Evolutionary conservation across 1,140 invertebrate species (phyloP).

Genomic region (Bombus difficillimus): DNA sequence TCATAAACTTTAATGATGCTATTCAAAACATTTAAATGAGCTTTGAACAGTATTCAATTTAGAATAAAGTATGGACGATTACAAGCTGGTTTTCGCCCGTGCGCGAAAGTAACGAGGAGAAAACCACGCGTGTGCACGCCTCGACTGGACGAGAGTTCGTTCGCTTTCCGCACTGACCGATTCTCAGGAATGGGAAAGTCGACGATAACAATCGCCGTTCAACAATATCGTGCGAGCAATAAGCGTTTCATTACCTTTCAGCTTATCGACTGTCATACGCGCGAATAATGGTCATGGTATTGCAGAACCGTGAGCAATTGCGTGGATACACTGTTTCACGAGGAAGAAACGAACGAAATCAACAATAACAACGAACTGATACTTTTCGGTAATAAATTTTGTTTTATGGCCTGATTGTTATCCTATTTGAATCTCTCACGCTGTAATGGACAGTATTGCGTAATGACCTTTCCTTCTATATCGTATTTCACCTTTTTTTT

Average conservation of each 20-base stretch:
- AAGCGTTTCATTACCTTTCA: conserved; percentile 30
- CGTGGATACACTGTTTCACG: not conserved
- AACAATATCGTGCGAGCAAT: conserved; percentile 41
- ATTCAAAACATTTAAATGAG: too few relatives aligned
- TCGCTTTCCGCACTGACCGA: conserved; percentile 40
- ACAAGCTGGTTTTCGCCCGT: not conserved
- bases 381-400: conserved; percentile 31
- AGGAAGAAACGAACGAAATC: not conserved
- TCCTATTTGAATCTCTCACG: not conserved
- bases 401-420: not conserved
- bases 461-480: not conserved
- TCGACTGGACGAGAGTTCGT: not conserved
- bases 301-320: conserved; percentile 23
- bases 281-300: not conserved
- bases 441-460: not conserved
- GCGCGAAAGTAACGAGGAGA: conserved; percentile 23
- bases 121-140: not conserved
- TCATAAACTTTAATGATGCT: too few relatives aligned
- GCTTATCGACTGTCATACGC: conserved; percentile 17
- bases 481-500: not conserved
- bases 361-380: not conserved
- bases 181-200: conserved; percentile 51
- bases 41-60: not conserved
- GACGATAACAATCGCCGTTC: conserved; percentile 40
- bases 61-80: not conserved